Evolutionary conservation across 2,797 vertebrate species (phyloP), one percentile per base, ranked within the genome.

Genomic region (Mastacembelus armatus): DNA sequence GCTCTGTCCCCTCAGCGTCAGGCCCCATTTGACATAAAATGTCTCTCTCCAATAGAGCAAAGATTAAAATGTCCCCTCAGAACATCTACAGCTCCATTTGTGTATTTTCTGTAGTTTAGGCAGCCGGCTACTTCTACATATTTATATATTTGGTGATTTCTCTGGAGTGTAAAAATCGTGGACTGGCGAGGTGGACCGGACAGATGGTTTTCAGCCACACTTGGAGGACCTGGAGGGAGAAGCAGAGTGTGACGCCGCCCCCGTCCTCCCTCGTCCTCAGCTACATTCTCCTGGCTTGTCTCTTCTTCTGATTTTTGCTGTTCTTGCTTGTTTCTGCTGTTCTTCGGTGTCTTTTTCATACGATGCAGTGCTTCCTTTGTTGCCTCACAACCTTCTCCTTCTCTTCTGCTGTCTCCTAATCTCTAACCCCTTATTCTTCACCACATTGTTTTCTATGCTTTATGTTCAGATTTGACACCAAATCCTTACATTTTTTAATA

Each of bases 161-260:
- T 74, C 54, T 60, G 60, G 49, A 61, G 65, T 62, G 64, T 70
- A 32, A 45, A 43, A 39, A 38, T 18, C 0, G 33, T 45, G 38
- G 66, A 55, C 36, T 55, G 32, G 51, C 24, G 26, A 56, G 42
- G 42, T 57, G 65, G 45, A 59, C 35, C 1, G 52, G 65, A 79
- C 76, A 81, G 83, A 80, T 80, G 80, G 77, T 76, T 80, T 82
- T 58, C 57, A 64, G 57, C 60, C 67, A 71, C 39, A 68, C 59
- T 78, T 10, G 38, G 61, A 81, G 33, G 64, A 77, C 49, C 72
- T 50, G 67, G 49, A 74, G 72, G 54, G 73, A 76, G 78, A 81
- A 64, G 39, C 49, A 51, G 64, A 75, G 68, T 18, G n/a, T 47
- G 32, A 70, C 61, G 7, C 51, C 9, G 15, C 36, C 65, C 48